Base-by-base conservation (phyloP, 2,888 invertebrate species). In the Aplocera efformata region DNA sequence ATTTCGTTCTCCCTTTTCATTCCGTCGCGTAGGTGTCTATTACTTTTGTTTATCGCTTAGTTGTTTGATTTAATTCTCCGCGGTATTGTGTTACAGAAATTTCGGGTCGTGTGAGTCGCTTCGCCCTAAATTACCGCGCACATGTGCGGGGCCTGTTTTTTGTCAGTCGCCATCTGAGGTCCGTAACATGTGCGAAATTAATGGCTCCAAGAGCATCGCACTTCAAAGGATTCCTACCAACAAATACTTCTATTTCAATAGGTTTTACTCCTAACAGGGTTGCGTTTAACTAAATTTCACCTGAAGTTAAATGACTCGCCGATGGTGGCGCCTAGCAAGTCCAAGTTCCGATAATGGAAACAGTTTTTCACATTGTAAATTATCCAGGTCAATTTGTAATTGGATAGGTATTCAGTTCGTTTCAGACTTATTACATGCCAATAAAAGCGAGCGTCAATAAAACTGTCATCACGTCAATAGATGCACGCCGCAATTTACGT, bases 131-230 rank as follows among this genome's bases (percentile, higher is more conserved):
- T 79, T 79, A 69, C 41, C 28, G 33, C 51, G 56, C 75, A 82
- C 76, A 79, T 82, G 78, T 79, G 81, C 60, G 60, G 50, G n/a
- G 62, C 69, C 71, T 76, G 83, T 79, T 86, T 85, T 86, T 85
- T 85, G 80, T 85, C 75, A 68, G 65, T 60, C 66, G 53, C 71
- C 77, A 79, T 76, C 69, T 72, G 77, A 82, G 72, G 65, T 66
- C 58, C 59, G 67, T 66, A 67, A 80, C 85, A 85, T 84, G 76
- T 84, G 85, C 83, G 53, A 81, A 82, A 72, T 73, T 60, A 58
- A 71, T 61, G 56, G 53, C 58, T 60, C 36, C 54, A 55, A 51
- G 52, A 54, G 66, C 63, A 32, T 57, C 42, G 53, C 59, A 50
- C 60, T 72, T 72, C 52, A 69, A 64, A 51, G 74, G 73, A 51